Evolutionary conservation across 2,797 vertebrate species (phyloP).

Genomic region (Crocidura indochinensis): DNA sequence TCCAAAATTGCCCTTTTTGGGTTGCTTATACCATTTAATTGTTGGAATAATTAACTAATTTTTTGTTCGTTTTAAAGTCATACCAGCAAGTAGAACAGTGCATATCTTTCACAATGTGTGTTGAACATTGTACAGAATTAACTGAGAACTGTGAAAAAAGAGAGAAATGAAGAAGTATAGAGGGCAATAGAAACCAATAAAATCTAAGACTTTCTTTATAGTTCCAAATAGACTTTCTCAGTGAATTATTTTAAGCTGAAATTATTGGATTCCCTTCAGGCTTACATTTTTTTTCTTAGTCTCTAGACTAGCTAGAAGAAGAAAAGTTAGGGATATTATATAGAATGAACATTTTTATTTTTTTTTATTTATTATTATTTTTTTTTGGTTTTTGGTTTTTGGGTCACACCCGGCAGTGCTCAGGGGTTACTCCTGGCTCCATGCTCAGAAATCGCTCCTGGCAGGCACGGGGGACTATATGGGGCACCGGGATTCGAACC

Average conservation of each 20-base stretch:
- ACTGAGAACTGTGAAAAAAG: conserved; percentile 12
- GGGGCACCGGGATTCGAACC: too few relatives aligned
- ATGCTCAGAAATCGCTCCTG: too few relatives aligned
- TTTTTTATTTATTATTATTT: too few relatives aligned
- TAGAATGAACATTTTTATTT: not conserved
- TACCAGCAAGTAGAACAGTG: conserved; percentile 19
- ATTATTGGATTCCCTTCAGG: not conserved
- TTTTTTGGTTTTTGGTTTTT: too few relatives aligned
- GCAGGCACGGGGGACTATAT: too few relatives aligned
- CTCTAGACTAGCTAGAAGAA: not conserved
- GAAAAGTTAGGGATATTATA: not conserved
- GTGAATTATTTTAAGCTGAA: not conserved
- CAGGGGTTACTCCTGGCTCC: too few relatives aligned
- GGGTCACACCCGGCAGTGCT: too few relatives aligned
- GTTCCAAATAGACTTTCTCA: not conserved
- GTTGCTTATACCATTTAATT: not conserved
- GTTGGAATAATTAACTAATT: not conserved
- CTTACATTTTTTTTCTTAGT: not conserved
- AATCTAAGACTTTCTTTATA: not conserved
- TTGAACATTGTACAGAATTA: not conserved
- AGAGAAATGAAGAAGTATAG: not conserved
- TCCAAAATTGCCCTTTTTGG: not conserved
- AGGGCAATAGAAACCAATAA: not conserved
- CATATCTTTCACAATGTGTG: not conserved
- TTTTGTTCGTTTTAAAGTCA: not conserved